These are phyloP conservation scores for Muscidifurax raptorellus DNA, from an alignment of 1,140 invertebrate species.

Conservation along the genomic window DNA sequence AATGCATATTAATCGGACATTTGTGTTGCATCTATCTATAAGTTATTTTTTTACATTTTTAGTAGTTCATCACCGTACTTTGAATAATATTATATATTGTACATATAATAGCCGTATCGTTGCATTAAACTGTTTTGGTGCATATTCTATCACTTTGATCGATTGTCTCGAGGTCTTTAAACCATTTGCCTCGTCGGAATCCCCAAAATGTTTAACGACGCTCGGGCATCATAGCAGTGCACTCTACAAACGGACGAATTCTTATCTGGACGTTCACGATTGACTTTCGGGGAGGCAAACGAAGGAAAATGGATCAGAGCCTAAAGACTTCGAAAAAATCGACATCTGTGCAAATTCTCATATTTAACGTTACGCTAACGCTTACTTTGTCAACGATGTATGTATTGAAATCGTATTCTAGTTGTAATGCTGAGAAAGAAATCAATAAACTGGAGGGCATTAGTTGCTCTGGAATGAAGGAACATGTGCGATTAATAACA, in stretches of 20 bases:
- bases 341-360: background rate
- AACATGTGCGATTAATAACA: constrained; percentile 54
- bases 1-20: constrained; percentile 10
- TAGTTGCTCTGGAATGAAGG: constrained; percentile 55
- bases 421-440: background rate
- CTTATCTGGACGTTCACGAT: background rate
- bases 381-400: background rate
- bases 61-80: background rate
- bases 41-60: constrained; percentile 18
- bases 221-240: background rate
- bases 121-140: background rate
- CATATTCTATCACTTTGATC: constrained; percentile 7
- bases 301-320: background rate
- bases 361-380: background rate
- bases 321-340: background rate
- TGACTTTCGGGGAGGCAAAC: background rate
- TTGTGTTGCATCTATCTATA: background rate
- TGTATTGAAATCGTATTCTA: background rate
- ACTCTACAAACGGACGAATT: constrained; percentile 9
- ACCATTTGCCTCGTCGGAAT: background rate
- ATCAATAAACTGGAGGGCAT: constrained; percentile 53
- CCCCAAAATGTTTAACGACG: background rate
- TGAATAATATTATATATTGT: background rate
- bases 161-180: background rate
- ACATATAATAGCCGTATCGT: background rate